Evolutionary conservation across 2,113 vertebrate genomes (phyloP).

Genomic region (Dasyurus viverrinus): DNA sequence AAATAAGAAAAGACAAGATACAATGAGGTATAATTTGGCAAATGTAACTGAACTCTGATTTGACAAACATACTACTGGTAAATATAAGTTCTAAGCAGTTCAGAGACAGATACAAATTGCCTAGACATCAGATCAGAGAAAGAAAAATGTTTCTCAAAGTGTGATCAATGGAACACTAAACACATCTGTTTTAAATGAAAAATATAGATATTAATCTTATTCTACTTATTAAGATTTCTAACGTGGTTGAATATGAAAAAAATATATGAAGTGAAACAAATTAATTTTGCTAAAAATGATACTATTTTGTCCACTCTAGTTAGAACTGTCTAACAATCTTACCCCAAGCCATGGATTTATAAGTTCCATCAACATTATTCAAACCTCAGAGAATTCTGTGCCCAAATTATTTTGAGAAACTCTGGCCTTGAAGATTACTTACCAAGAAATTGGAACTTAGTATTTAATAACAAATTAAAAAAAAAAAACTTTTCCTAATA

Average conservation of each 20-base stretch:
- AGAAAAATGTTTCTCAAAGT: background rate
- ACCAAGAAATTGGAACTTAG: background rate
- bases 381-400: background rate
- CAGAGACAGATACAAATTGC: background rate
- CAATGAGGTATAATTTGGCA: background rate
- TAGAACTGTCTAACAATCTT: background rate
- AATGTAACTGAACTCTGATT: slow-evolving; percentile 2
- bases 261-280: background rate
- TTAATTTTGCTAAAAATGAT: background rate
- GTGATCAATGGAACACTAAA: background rate
- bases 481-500: background rate
- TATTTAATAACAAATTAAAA: background rate
- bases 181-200: background rate
- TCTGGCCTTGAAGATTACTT: background rate
- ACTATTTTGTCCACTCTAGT: background rate
- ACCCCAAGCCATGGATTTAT: background rate
- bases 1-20: background rate
- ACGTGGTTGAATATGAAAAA: background rate
- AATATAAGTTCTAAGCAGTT: background rate
- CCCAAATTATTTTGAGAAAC: background rate
- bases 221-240: background rate
- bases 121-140: background rate
- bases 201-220: background rate
- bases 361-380: background rate
- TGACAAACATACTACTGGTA: background rate